Evolutionary conservation across 2,113 vertebrate species (phyloP), one percentile per base, ranked within the genome.

Genomic region (Protomyctophum bolini): DNA sequence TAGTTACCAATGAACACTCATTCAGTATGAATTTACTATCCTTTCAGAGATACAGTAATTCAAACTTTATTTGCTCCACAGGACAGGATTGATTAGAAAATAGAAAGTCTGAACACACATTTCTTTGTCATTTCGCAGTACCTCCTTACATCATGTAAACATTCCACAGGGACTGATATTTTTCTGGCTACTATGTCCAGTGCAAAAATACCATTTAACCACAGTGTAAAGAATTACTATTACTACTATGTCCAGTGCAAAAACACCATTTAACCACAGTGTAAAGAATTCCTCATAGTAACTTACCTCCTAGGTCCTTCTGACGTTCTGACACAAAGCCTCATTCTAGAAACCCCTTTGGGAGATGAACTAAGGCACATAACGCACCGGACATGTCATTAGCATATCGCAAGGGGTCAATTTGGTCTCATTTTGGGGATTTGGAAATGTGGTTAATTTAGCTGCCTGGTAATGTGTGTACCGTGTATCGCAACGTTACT

Each of bases 231-330:
- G 28, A 72, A 46, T 14, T 63, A 50, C 58, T 63, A n/a, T n/a
- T n/a, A n/a, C n/a, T 41, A 41, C 33, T 41, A 15, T 54, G 45
- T 21, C 21, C 21, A 21, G 21, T 21, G 61, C 3, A 63, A 60
- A 67, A 63, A 56, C 6, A 69, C 29, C 15, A 41, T 58, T 70
- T 61, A 63, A 51, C 60, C 75, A 69, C 52, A 41, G 54, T 3
- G 12, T 61, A 48, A 28, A 6, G 15, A 73, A 47, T 14, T 63
- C 47, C 58, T 63, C 49, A 48, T 68, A 77, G 48, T n/a, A 63
- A 83, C 84, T 88, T 86, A 89, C 86, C 88, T 86, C 73, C 63
- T 56, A 71, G 9, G 21, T 83, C 80, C 70, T 76, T 68, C 9
- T 81, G 75, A 7, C 66, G 63, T 63, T 75, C 51, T 78, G 14